Base-by-base conservation (phyloP, 2,113 vertebrate species). In the Rhinolophus ferrumequinum region DNA sequence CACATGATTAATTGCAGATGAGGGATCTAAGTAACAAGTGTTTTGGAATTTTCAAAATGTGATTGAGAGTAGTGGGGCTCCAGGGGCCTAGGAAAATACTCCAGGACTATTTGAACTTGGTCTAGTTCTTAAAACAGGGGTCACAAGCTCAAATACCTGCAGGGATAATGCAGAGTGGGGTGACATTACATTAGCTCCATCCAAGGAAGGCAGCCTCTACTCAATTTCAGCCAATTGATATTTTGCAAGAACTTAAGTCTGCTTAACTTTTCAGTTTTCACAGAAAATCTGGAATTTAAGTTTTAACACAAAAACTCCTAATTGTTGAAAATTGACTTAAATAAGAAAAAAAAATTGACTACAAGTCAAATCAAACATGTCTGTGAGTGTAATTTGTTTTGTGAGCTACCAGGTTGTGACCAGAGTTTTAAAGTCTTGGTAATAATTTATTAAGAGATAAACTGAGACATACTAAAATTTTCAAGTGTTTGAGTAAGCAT, bases 181-280 rank as follows among this genome's bases (percentile, higher is more conserved):
- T 73, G 70, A 92, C 35, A 54, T 38, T 75, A 21, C 44, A 80
- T n/a, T 35, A 95, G 38, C 75, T 35, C 44, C 6, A 15, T 92
- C 90, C 90, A 90, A 96, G 91, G 76, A 95, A n/a, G 88, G 93
- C 94, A 94, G 90, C 70, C 56, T 95, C 76, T 83, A 22, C 70
- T 95, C 64, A 92, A 26, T 94, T 92, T 69, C 80, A 76, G 94
- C 62, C 44, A 62, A 18, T 6, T 76, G 18, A 60, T 47, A 30
- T 52, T 72, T 24, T 80, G 19, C 15, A 79, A 35, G 73, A 92
- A 83, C 21, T 47, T 41, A 83, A 89, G 72, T 79, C 52, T 60
- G 16, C 56, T 38, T 79, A 67, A 90, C 58, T n/a, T 94, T 86
- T 77, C 64, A 83, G 69, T 83, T 97, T 96, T 83, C 30, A 54